These are phyloP conservation scores for Lamellibrachia luymesi DNA, from an alignment of 1,140 invertebrate genomes.

Conservation along the genomic window DNA sequence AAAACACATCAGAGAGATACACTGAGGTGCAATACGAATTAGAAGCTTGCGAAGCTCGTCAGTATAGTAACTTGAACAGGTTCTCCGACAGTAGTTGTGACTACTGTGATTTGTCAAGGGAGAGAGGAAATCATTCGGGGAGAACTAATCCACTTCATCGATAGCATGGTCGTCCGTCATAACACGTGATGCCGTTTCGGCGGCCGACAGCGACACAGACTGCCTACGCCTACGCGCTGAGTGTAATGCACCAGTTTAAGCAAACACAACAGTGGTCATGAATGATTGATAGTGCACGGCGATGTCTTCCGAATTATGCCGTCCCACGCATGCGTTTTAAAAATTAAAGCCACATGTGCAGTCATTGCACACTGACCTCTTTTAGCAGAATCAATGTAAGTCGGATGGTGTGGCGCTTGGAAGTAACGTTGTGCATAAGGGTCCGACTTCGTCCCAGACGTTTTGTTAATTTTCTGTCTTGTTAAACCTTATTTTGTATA, in stretches of 20 bases:
- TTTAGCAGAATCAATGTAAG: too few species aligned
- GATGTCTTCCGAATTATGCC: neutral
- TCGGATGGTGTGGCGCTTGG: too few species aligned
- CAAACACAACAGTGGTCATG: neutral
- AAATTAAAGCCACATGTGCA: too few species aligned
- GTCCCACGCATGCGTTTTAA: neutral
- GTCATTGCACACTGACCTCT: too few species aligned
- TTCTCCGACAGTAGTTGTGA: neutral
- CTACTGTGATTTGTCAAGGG: neutral
- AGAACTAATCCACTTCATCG: neutral
- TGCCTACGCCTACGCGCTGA: neutral
- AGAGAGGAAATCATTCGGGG: neutral
- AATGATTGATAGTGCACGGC: neutral
- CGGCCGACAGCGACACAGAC: neutral
- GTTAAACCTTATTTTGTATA: too few species aligned
- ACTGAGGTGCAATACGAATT: neutral
- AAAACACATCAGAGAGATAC: neutral
- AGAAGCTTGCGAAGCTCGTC: neutral
- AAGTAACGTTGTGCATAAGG: too few species aligned
- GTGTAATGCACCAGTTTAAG: neutral
- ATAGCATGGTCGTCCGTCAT: neutral
- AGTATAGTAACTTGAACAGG: neutral
- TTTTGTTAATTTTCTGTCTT: too few species aligned
- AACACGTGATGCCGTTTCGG: neutral
- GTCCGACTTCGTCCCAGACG: too few species aligned